These are phyloP conservation scores for Pelodytes ibericus DNA, from an alignment of 2,797 vertebrate species.

Conservation along the genomic window DNA sequence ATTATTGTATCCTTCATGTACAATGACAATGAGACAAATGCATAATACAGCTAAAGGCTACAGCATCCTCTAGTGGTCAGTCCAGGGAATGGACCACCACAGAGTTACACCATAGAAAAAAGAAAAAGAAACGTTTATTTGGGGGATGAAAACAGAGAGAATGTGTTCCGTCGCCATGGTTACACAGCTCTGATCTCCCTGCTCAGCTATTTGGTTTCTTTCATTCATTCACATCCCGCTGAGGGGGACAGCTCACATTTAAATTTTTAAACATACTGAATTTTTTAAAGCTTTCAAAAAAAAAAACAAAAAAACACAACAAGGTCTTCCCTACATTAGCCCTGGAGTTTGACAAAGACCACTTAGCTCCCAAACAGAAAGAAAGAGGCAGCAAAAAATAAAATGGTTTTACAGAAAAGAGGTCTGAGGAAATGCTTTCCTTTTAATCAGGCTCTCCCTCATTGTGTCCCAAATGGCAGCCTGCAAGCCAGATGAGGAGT, in stretches of 20 bases:
- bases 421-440: too few relatives aligned
- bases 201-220: constrained; percentile 31
- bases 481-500: too few relatives aligned
- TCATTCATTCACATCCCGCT: constrained; percentile 45
- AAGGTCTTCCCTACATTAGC: neutral
- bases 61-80: constrained; percentile 52
- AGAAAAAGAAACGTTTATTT: constrained; percentile 43
- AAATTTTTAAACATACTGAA: constrained; percentile 41
- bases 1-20: neutral
- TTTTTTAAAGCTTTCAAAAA: constrained; percentile 35
- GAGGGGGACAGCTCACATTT: constrained; percentile 27
- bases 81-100: constrained; percentile 6
- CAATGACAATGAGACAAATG: neutral
- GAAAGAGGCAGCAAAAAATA: neutral
- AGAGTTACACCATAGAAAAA: constrained; percentile 12
- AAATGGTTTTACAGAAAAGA: neutral
- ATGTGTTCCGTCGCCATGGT: constrained; percentile 44
- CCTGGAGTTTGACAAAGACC: constrained; percentile 11
- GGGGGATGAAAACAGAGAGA: constrained; percentile 11
- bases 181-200: constrained; percentile 31
- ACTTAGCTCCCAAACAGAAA: neutral
- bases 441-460: too few relatives aligned
- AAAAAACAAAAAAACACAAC: constrained; percentile 26
- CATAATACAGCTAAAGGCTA: constrained; percentile 5
- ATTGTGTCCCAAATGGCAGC: too few relatives aligned